Evolutionary conservation across 2,888 invertebrate species (phyloP), one percentile per base, ranked within the genome.

Genomic region (Serripes groenlandicus): DNA sequence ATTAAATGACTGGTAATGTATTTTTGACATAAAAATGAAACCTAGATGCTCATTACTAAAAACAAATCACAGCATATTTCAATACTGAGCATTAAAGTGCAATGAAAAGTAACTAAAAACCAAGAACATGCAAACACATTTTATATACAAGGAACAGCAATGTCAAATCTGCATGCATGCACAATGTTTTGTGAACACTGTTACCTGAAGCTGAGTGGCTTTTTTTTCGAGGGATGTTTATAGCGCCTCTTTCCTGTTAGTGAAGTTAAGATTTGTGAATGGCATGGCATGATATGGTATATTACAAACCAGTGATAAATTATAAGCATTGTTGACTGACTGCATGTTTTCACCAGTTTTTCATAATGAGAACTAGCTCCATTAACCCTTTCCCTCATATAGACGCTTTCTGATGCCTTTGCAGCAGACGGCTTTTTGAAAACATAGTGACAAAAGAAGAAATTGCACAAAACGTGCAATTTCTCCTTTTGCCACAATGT

Each of bases 121-220:
- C n/a, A 56, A 56, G n/a, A 32, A 34, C 66, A 66, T 66, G 66
- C 66, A 66, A 66, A 66, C 42, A 42, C 9, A 42, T n/a, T 66
- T 37, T 34, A 35, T 42, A 66, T 37, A 66, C 37, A 42, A 42
- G 26, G 26, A 66, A 66, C 66, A 28, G 66, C 66, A 66, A 66
- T 5, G 23, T 28, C 42, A 5, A 42, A 26, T 42, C 30, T 21
- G 37, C 71, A 77, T 28, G 71, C 42, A 62, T 77, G 60, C 62
- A 35, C 18, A 71, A 72, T 32, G 66, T 26, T 64, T 62, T 23
- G 21, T 23, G 9, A 28, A 66, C 21, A 66, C 42, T 68, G 78
- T 85, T 85, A 85, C 84, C 84, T 85, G 84, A 85, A 85, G 62
- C 78, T 78, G n/a, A 76, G 72, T 30, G 81, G 81, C 74, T 85